Evolutionary conservation across 1,140 invertebrate species (phyloP).

Genomic region (Archivesica marissinica): DNA sequence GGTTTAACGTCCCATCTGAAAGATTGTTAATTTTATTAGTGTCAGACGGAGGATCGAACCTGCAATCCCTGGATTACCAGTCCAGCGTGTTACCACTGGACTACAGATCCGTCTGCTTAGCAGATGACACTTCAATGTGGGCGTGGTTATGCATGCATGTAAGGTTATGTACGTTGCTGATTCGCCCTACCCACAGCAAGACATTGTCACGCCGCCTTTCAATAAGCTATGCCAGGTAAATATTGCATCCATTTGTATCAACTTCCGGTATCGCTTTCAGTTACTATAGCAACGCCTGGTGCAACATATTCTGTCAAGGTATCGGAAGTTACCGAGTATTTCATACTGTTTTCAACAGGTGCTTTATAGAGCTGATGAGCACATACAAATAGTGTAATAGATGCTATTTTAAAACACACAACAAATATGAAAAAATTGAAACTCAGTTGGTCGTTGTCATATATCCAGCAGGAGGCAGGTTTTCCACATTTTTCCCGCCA

Average conservation of each 20-base stretch:
- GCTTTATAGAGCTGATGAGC: conserved; percentile 65
- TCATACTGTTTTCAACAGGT: conserved; percentile 36
- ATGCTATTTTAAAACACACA: conserved; percentile 46
- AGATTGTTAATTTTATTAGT: no score
- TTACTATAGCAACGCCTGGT: conserved; percentile 17
- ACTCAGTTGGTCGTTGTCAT: conserved; percentile 79
- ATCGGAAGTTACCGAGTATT: conserved; percentile 1
- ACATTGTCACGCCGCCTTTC: no score
- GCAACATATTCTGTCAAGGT: background rate
- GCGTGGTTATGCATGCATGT: no score
- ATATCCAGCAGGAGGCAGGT: conserved; percentile 81
- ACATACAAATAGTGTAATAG: conserved; percentile 47
- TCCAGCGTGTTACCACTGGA: no score
- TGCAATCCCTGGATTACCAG: no score
- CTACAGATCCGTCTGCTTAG: no score
- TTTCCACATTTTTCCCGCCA: conserved; percentile 81
- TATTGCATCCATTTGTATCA: background rate
- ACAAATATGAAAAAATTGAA: conserved; percentile 58
- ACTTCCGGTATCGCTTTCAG: background rate
- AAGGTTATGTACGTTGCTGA: no score
- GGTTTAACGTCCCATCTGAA: no score
- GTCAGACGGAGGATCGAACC: no score
- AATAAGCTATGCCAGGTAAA: no score
- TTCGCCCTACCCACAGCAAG: no score
- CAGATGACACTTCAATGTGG: no score